A percentile compares a stretch with the other conserved stretches of the same genome.
Conservation (phyloP, 1,140 invertebrate genomes). For the Pseudobourletiella spinata region DNA sequence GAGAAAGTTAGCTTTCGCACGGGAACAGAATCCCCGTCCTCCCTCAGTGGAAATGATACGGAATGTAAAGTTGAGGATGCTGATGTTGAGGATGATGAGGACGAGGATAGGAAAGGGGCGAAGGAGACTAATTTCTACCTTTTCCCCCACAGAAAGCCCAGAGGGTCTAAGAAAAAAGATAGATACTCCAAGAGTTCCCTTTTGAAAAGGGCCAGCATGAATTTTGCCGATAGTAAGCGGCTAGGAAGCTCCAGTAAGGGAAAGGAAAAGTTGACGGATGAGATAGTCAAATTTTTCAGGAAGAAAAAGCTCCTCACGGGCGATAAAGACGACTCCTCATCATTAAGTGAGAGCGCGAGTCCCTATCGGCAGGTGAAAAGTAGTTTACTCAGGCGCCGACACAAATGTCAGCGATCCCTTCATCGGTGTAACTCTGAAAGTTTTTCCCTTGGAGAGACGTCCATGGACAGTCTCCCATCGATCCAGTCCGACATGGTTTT, state of each 20-base stretch:
- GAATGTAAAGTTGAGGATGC: background rate
- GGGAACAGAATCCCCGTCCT: background rate
- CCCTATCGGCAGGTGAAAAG: background rate
- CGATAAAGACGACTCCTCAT: background rate
- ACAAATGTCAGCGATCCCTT: background rate
- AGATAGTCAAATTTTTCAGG: conserved; percentile 27
- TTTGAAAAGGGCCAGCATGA: conserved; percentile 26
- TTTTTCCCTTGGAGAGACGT: conserved; percentile 22
- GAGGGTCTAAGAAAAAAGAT: conserved; percentile 28
- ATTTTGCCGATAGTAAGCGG: conserved; percentile 14
- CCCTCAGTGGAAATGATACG: background rate
- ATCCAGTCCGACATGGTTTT: conserved; percentile 10
- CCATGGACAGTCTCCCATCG: conserved; percentile 32
- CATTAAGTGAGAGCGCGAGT: background rate
- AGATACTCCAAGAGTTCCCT: conserved; percentile 29
- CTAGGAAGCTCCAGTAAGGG: background rate
- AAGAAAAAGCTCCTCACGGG: conserved; percentile 11
- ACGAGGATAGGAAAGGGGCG: background rate
- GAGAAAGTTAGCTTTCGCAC: background rate
- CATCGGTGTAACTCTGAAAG: conserved; percentile 26
- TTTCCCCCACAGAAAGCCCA: conserved; percentile 3
- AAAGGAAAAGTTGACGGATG: conserved; percentile 15
- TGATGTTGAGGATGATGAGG: background rate
- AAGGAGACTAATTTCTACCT: background rate
- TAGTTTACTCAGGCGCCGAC: background rate